phyloP scores from a whole-genome alignment of 1,140 invertebrate genomes.

The Bactericera cockerelli region DNA sequence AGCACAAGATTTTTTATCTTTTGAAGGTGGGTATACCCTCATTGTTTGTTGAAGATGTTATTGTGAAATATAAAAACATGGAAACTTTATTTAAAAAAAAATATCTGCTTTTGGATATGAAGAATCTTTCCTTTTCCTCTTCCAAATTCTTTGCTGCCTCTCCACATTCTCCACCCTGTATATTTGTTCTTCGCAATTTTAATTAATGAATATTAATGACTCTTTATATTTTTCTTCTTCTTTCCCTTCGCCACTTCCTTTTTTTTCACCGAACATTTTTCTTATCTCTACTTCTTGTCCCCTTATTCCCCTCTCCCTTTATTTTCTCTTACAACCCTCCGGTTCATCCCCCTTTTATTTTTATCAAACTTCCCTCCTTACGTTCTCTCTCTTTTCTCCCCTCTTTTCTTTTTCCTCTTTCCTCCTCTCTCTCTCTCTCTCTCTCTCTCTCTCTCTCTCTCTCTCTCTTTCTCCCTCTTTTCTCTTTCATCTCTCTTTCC shows the following conservation, averaged over 20 bases:
- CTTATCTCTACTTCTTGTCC: background rate
- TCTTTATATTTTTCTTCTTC: background rate
- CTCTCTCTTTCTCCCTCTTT: no score
- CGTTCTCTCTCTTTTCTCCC: background rate
- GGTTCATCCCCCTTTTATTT: background rate
- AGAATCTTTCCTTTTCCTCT: conserved; percentile 26
- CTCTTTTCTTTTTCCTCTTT: background rate
- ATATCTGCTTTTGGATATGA: no score
- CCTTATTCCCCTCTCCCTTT: background rate
- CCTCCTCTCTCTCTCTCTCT: background rate
- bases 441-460: no score
- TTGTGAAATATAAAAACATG: no score
- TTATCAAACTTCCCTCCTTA: background rate
- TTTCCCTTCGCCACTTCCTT: background rate
- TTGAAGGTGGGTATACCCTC: no score
- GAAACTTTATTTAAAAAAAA: no score
- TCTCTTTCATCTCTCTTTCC: no score
- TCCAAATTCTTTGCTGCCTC: conserved; percentile 32
- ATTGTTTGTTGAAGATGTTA: no score
- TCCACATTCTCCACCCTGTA: conserved; percentile 26
- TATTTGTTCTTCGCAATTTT: conserved; percentile 10
- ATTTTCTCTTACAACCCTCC: background rate
- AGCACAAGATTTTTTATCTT: no score
- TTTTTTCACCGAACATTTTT: background rate
- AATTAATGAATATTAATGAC: conserved; percentile 7